These are phyloP conservation scores for Cavia porcellus DNA, from an alignment of 2,113 vertebrate species.

Conservation along the genomic window DNA sequence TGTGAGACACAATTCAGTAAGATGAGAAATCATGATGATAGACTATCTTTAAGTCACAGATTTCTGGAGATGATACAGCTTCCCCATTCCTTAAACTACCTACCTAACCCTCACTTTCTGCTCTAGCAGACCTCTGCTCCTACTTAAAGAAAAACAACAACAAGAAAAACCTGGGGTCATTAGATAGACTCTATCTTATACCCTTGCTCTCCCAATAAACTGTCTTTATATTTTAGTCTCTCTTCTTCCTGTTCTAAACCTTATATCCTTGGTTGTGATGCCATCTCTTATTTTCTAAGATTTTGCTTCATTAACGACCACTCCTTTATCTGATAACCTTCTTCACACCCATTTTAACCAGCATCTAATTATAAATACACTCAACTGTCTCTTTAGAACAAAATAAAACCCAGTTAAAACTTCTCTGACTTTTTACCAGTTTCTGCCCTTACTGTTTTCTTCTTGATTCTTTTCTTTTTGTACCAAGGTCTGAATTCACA, in stretches of 20 bases:
- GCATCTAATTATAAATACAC: constrained; percentile 1
- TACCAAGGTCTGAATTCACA: too few species aligned
- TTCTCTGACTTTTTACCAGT: background rate
- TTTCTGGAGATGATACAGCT: background rate
- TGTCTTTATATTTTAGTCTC: background rate
- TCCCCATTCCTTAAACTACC: background rate
- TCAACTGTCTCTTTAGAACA: background rate
- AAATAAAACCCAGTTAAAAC: constrained; percentile 28
- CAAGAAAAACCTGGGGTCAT: background rate
- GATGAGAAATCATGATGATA: background rate
- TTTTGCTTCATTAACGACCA: background rate
- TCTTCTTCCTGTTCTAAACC: background rate
- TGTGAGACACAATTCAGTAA: background rate
- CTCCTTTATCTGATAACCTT: background rate
- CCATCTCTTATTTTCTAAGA: background rate
- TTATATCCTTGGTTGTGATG: background rate
- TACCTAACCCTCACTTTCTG: background rate
- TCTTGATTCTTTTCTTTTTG: background rate
- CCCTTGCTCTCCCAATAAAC: background rate
- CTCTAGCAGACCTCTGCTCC: background rate
- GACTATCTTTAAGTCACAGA: background rate
- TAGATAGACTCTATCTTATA: background rate
- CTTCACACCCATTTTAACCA: background rate
- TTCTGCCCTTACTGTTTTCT: background rate
- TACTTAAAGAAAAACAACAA: background rate